phyloP scores from a whole-genome alignment of 2,888 invertebrate genomes.

The Merodon equestris region DNA sequence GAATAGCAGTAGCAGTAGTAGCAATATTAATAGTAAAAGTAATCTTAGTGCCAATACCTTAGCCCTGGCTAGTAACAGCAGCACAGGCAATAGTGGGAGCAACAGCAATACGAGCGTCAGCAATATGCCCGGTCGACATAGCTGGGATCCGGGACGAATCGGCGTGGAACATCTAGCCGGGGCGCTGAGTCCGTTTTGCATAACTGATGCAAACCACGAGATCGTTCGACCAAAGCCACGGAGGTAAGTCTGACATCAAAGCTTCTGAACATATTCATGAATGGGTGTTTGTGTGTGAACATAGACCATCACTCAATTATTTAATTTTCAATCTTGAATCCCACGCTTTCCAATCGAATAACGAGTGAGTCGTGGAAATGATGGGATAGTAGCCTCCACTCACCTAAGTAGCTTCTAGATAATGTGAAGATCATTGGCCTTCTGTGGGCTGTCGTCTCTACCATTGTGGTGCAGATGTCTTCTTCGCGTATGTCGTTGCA shows the following conservation, averaged over 20 bases:
- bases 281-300: neutral
- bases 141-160: constrained; percentile 78
- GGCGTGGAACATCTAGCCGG: constrained; percentile 82
- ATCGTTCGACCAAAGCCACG: constrained; percentile 92
- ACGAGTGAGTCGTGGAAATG: too few species aligned
- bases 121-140: constrained; percentile 77
- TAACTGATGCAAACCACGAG: constrained; percentile 88
- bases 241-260: constrained; percentile 83
- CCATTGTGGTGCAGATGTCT: constrained; percentile 4
- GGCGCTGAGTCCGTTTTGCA: constrained; percentile 83
- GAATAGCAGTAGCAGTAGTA: constrained; percentile 39
- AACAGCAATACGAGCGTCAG: constrained; percentile 59
- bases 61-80: constrained; percentile 48
- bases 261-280: too few species aligned
- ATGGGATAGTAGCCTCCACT: neutral
- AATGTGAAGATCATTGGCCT: constrained; percentile 53
- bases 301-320: constrained; percentile 20
- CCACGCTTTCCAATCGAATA: constrained; percentile 62
- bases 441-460: constrained; percentile 8
- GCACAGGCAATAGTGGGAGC: constrained; percentile 52
- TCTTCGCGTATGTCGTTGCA: constrained; percentile 20
- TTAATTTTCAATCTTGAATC: constrained; percentile 34
- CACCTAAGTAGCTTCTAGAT: constrained; percentile 14
- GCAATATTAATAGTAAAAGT: constrained; percentile 64
- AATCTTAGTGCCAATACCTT: constrained; percentile 55